Evolutionary conservation across 2,888 invertebrate species (phyloP).

Genomic region (Alviniconcha strummeri): DNA sequence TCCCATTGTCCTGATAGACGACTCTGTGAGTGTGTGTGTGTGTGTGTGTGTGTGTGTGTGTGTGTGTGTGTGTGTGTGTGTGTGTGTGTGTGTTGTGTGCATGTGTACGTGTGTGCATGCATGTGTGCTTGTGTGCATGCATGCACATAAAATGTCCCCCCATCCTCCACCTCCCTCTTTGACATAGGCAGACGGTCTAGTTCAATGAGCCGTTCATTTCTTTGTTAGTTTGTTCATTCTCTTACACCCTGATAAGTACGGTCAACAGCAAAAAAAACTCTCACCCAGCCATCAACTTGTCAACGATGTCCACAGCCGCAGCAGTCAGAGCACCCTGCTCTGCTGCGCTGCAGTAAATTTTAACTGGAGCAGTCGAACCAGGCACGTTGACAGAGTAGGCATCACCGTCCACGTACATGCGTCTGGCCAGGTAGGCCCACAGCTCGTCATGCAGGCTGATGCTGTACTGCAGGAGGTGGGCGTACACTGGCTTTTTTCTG

Average conservation of each 20-base stretch:
- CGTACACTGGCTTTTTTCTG: conserved; percentile 35
- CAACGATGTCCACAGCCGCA: conserved; percentile 35
- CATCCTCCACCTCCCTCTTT: no score
- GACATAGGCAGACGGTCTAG: no score
- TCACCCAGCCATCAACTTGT: conserved; percentile 16
- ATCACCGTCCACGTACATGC: not conserved
- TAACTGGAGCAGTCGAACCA: not conserved
- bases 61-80: conserved; percentile 14
- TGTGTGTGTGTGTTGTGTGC: not conserved
- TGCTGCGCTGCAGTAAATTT: conserved; percentile 28
- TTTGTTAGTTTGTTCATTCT: not conserved
- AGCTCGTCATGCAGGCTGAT: conserved; percentile 30
- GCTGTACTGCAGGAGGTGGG: conserved; percentile 39
- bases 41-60: not conserved
- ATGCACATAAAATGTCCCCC: no score
- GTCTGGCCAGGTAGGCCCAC: not conserved
- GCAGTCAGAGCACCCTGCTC: conserved; percentile 34
- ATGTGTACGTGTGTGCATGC: not conserved
- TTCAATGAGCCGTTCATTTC: not conserved
- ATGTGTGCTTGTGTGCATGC: not conserved
- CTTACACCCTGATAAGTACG: no score
- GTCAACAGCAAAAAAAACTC: not conserved
- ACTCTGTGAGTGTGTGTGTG: not conserved
- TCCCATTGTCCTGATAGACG: no score
- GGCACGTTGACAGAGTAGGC: not conserved